phyloP scores from a whole-genome alignment of 2,113 vertebrate genomes.

The Aythya baeri region DNA sequence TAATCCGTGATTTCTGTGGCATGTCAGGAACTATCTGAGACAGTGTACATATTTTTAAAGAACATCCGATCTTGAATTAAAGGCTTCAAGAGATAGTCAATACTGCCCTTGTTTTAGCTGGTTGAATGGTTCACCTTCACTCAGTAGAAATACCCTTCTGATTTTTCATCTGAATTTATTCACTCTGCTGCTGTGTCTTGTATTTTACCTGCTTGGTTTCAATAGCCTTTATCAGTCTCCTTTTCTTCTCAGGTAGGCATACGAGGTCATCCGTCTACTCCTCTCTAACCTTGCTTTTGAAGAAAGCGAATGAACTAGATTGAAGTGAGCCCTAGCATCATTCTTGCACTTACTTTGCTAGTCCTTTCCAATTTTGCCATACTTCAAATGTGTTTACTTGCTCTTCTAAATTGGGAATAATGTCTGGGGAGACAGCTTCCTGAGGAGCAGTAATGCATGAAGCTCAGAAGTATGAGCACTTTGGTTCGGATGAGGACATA shows the following conservation, averaged over 20 bases:
- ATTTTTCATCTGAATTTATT: background rate
- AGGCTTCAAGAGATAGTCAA: background rate
- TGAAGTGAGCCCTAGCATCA: background rate
- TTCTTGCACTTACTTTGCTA: background rate
- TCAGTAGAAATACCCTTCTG: background rate
- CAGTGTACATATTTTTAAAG: background rate
- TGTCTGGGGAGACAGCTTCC: background rate
- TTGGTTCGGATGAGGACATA: slow-evolving; percentile 47
- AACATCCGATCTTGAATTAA: background rate
- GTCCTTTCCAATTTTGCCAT: background rate
- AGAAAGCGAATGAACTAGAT: background rate
- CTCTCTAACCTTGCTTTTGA: background rate
- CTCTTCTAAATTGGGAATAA: background rate
- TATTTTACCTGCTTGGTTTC: background rate
- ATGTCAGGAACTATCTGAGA: background rate
- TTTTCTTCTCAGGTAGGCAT: background rate
- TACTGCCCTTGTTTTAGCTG: background rate
- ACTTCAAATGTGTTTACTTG: background rate
- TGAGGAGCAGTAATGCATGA: background rate
- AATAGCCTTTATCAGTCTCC: background rate
- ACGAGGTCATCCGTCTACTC: background rate
- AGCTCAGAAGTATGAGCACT: background rate
- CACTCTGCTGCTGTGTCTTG: background rate
- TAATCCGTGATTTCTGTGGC: background rate
- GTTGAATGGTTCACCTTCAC: background rate